Conservation (phyloP, 2,888 invertebrate genomes). For the Drosophila limbata region DNA sequence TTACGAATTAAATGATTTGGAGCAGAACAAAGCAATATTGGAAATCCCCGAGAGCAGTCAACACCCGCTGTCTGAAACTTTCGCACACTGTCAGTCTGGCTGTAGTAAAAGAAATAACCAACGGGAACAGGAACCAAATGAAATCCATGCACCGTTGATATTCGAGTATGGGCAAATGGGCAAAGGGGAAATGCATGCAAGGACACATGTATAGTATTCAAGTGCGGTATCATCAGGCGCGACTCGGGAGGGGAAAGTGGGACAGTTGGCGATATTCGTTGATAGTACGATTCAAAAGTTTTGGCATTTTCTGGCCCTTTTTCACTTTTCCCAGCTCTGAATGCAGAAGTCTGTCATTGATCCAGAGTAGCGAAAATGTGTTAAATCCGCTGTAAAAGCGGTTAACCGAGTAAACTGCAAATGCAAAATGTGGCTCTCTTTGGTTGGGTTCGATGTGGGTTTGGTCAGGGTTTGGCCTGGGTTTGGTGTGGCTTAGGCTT, state of each 20-base stretch:
- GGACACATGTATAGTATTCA: constrained; percentile 22
- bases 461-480: constrained; percentile 13
- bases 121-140: constrained; percentile 33
- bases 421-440: constrained; percentile 68
- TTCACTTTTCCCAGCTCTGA: constrained; percentile 34
- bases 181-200: constrained; percentile 53
- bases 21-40: constrained; percentile 27
- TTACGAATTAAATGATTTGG: constrained; percentile 7
- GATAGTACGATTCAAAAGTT: constrained; percentile 64
- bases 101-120: constrained; percentile 41
- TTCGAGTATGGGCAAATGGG: constrained; percentile 37
- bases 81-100: constrained; percentile 46
- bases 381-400: constrained; percentile 72
- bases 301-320: constrained; percentile 59
- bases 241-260: not conserved
- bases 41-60: constrained; percentile 14
- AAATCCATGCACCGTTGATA: constrained; percentile 58
- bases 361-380: constrained; percentile 51
- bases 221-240: not conserved
- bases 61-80: constrained; percentile 40
- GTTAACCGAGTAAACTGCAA: constrained; percentile 75
- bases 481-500: constrained; percentile 19
- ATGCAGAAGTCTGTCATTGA: constrained; percentile 20
- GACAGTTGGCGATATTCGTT: constrained; percentile 8
- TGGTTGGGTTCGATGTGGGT: constrained; percentile 25